Evolutionary conservation across 2,113 vertebrate species (phyloP), one percentile per base, ranked within the genome.

Genomic region (Elephas maximus): DNA sequence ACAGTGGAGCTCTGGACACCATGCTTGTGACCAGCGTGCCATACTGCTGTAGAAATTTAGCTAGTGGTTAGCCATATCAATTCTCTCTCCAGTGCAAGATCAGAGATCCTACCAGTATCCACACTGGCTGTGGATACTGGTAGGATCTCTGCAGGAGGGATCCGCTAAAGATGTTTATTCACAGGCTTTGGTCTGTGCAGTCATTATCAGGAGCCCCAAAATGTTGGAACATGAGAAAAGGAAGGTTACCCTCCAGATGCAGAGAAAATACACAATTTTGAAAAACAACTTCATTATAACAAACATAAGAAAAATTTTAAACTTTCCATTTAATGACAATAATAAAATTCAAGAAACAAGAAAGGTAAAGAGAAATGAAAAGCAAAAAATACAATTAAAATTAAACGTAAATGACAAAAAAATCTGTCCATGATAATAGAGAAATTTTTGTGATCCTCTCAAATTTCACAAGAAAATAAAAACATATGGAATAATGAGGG

Each of bases 21-120:
- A 41, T 0, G 0, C 30, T 57, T 6, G 17, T 2, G 57, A 33
- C 5, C 73, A 9, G 5, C 0, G 37, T 5, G 10, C 24, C 20
- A 1, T 0, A 2, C n/a, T 48, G 5, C 2, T 10, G 20, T 51
- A 15, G 6, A 73, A 79, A 33, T 41, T 51, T 23, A 2, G 2
- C 67, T 26, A 57, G 11, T 69, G 48, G 30, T 23, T 18, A 30
- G 6, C 11, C 8, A 4, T 24, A 33, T 9, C 30, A 15, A 1
- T 62, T 14, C 23, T 78, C 18, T 33, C 10, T 14, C 20, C 28
- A 5, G 33, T 11, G 62, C 24, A 44, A 71, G 51, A 62, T 11
- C 6, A n/a, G 41, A 95, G 37, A 69, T 12, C 11, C 63, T 84
- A 78, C 45, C 24, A 21, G 21, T 33, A 6, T 62, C 30, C 41